Evolutionary conservation across 1,140 invertebrate species (phyloP), one percentile per base, ranked within the genome.

Genomic region (Panonychus citri): DNA sequence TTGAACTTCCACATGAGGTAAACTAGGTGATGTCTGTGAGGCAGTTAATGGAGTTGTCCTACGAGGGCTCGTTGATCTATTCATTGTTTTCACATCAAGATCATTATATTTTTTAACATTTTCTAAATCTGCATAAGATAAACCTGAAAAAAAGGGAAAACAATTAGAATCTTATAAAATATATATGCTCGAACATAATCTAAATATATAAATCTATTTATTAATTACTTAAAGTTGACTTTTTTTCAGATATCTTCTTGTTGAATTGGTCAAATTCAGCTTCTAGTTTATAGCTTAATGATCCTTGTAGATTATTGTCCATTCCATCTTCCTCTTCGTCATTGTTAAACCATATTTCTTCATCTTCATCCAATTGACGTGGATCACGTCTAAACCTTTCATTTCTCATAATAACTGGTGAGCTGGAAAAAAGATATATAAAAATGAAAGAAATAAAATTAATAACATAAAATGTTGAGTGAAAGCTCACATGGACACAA

Each of bases 311-410:
- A 19, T 77, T 73, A 42, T 76, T 73, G 59, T 55, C 54, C 2
- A 46, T 21, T 78, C 76, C 66, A 65, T 94, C 88, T 42, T 74
- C 71, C 62, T 86, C 80, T 64, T 93, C 89, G 62, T 95, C 89
- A 64, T 93, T 85, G 67, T 91, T 91, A 71, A 96, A 96, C 90
- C 90, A 97, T 78, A 93, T 88, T 70, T 96, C 91, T 68, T 97
- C 91, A 63, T 97, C 91, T 65, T 95, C 89, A 50, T 96, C 90
- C 59, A 94, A 75, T 65, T 90, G 81, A 46, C 89, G 75, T 59
- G 85, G 82, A 72, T 96, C 90, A 50, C 88, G 77, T 61, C 89
- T 74, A 70, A 83, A 94, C 56, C 88, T 74, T 67, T 79, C 79
- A 59, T 76, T 81, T 63, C 83, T 74, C 60, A 87, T 72, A 65